phyloP scores from a whole-genome alignment of 2,113 vertebrate species.

The Alethe castanea region DNA sequence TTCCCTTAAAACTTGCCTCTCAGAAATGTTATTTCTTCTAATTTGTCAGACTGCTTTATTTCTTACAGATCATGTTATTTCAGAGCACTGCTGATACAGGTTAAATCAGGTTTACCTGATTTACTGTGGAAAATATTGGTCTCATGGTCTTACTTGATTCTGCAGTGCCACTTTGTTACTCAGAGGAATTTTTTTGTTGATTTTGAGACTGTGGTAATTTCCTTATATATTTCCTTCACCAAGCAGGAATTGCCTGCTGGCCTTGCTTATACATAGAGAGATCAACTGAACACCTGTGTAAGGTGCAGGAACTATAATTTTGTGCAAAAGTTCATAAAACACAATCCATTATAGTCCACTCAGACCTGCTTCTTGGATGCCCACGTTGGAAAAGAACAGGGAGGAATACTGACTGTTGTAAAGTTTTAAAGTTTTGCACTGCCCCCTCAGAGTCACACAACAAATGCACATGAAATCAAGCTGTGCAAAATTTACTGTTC shows the following conservation, averaged over 20 bases:
- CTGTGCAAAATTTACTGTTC: neutral
- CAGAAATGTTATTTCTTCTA: neutral
- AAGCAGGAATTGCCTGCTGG: neutral
- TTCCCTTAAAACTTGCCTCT: neutral
- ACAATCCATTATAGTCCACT: neutral
- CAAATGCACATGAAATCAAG: neutral
- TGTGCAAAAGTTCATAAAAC: neutral
- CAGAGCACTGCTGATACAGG: neutral
- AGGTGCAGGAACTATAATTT: neutral
- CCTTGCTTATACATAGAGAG: neutral
- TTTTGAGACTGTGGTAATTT: neutral
- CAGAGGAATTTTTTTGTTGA: neutral
- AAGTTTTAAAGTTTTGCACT: neutral
- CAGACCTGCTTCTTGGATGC: neutral
- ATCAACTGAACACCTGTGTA: neutral
- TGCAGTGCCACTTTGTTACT: neutral
- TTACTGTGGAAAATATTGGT: neutral
- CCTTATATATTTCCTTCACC: neutral
- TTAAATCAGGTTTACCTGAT: neutral
- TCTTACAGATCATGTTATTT: neutral
- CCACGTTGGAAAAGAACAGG: neutral
- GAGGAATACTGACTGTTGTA: neutral
- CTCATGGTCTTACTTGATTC: neutral
- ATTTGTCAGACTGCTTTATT: neutral
- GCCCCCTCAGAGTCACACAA: neutral